A percentile compares a stretch with the other conserved stretches of the same genome.
Evolutionary conservation across 2,888 invertebrate genomes (phyloP).

Genomic region (Luperina testacea): DNA sequence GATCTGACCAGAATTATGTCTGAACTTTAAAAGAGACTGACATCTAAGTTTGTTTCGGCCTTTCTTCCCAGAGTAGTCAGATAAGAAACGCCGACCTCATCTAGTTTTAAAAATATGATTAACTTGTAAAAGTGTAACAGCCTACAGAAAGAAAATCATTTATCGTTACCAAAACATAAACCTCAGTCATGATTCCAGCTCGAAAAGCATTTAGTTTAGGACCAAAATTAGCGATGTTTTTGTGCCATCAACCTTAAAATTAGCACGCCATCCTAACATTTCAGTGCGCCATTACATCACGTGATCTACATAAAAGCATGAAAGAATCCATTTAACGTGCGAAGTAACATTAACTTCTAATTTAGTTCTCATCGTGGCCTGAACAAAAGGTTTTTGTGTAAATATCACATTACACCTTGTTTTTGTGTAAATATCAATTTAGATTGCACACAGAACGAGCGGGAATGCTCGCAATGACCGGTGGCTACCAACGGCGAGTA

Average conservation of each 20-base stretch:
- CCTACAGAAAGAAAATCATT: neutral
- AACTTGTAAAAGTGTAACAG: neutral
- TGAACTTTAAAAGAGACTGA: neutral
- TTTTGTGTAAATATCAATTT: conserved; percentile 76
- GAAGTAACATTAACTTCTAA: conserved; percentile 50
- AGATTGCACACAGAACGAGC: conserved; percentile 70
- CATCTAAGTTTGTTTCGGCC: neutral
- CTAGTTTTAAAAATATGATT: neutral
- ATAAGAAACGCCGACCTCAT: neutral
- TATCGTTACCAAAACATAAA: neutral
- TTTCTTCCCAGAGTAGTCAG: neutral
- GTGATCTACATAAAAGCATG: conserved; percentile 50
- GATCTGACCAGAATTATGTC: neutral
- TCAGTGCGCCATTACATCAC: conserved; percentile 43
- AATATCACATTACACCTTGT: conserved; percentile 71
- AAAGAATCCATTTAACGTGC: conserved; percentile 43
- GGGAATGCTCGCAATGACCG: conserved; percentile 71
- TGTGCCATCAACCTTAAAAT: conserved; percentile 32
- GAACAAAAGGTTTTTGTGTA: conserved; percentile 66
- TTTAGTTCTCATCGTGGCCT: conserved; percentile 53
- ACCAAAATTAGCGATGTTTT: conserved; percentile 24
- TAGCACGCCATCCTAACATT: conserved; percentile 51
- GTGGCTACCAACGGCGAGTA: conserved; percentile 70
- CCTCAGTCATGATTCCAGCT: neutral
- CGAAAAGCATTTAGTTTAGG: conserved; percentile 30